Evolutionary conservation across 2,888 invertebrate species (phyloP), one percentile per base, ranked within the genome.

Genomic region (Macrophya annulata): DNA sequence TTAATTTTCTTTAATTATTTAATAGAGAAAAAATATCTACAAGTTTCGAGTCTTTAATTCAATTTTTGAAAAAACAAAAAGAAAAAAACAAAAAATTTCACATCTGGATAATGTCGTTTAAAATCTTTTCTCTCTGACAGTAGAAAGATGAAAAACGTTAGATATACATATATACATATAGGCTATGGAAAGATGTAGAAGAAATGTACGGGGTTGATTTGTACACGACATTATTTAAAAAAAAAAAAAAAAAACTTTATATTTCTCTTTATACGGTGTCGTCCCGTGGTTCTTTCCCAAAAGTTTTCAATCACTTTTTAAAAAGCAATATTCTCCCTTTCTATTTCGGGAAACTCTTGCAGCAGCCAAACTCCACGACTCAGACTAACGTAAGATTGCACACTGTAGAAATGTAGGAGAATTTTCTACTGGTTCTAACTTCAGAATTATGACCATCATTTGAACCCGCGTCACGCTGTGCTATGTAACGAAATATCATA

Each of bases 321-420:
- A 84, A 79, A 31, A 85, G 85, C 84, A 84, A 85, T 85, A 84
- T 83, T 45, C 72, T 31, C 51, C 65, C 84, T 21, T 62, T 17
- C 48, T 40, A 31, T 77, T 55, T 77, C 37, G 43, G 9, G 37
- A 2, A 31, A 31, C 72, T 31, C 43, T n/a, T 74, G 72, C 40
- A 17, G n/a, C 71, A 31, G 9, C 17, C 17, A 40, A 40, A 40
- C 17, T 15, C 48, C 12, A n/a, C n/a, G 31, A 77, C 77, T 17
- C 31, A 3, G 31, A 31, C 31, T 31, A 31, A 31, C 31, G 31
- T 31, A 55, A 77, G 17, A 77, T 77, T 77, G 8, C n/a, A 31
- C 25, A 31, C 25, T 77, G 15, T 15, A 76, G 31, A 51, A 51
- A 51, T 45, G 59, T 89, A 88, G 92, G 92, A 92, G 90, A 90